A percentile compares a stretch with the other conserved stretches of the same genome.
phyloP scores from a whole-genome alignment of 2,797 vertebrate species.

The Phoxinus dragarum region DNA sequence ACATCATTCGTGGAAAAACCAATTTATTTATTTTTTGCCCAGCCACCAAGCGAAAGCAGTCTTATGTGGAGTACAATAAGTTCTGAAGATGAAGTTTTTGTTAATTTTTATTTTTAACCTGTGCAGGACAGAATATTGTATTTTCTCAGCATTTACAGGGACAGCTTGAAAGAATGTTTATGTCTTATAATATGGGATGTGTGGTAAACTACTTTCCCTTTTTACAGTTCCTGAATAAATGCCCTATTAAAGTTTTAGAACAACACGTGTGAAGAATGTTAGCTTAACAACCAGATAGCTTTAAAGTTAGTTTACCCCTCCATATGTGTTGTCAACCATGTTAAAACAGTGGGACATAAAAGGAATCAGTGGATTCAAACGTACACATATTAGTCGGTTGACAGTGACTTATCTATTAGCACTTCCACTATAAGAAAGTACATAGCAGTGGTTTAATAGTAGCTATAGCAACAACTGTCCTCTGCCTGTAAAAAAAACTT shows the following conservation, averaged over 20 bases:
- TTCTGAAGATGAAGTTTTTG: not conserved
- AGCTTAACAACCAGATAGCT: conserved; percentile 1
- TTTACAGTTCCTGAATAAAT: conserved; percentile 8
- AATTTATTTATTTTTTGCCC: conserved; percentile 45
- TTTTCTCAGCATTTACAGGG: not conserved
- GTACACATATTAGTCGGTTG: not conserved
- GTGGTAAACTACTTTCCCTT: not conserved
- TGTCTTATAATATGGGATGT: not conserved
- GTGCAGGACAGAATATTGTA: not conserved
- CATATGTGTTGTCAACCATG: not conserved
- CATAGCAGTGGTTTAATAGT: not conserved
- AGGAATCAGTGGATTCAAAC: not conserved
- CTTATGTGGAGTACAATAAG: not conserved
- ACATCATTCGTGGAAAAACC: conserved; percentile 39
- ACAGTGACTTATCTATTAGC: too few relatives aligned
- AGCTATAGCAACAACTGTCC: not conserved
- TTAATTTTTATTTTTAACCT: not conserved
- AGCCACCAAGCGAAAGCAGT: not conserved
- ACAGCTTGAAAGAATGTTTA: not conserved
- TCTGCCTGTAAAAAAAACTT: not conserved
- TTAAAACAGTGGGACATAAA: not conserved
- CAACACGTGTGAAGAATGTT: not conserved
- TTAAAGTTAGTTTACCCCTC: not conserved
- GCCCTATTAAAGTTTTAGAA: conserved; percentile 2
- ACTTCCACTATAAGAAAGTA: not conserved